These are phyloP conservation scores for Seriola dumerili DNA, from an alignment of 2,113 vertebrate genomes.

Conservation along the genomic window DNA sequence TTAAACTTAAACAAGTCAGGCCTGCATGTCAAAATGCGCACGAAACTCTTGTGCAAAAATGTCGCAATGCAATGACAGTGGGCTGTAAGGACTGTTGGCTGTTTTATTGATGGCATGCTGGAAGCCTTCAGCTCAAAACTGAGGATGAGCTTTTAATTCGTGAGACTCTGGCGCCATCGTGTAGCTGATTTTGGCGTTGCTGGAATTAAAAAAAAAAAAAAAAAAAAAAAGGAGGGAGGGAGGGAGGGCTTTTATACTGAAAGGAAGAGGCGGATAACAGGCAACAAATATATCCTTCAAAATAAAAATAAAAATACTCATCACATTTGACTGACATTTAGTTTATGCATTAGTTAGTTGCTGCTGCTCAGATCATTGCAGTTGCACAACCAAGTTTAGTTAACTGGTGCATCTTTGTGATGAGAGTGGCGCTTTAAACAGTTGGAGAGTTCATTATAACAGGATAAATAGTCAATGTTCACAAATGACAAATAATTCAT, in stretches of 20 bases:
- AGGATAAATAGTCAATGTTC: background rate
- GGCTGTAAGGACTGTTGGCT: background rate
- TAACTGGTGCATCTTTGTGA: background rate
- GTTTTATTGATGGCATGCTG: constrained; percentile 5
- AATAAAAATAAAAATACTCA: background rate
- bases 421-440: background rate
- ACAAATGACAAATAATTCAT: background rate
- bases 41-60: background rate
- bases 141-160: constrained; percentile 25
- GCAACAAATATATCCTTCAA: background rate
- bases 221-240: too few relatives aligned
- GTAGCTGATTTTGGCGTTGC: constrained; percentile 70
- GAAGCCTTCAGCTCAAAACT: background rate
- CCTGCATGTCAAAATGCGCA: background rate
- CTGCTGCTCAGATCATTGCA: too few relatives aligned
- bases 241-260: background rate
- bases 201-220: background rate
- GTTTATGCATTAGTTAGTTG: background rate
- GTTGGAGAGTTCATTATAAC: background rate
- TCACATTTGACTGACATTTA: background rate
- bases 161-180: constrained; percentile 79
- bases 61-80: constrained; percentile 19
- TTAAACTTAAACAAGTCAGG: background rate
- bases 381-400: background rate
- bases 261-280: background rate